phyloP scores from a whole-genome alignment of 92 coral and sea anemone species.

The Paramuricea clavata region DNA sequence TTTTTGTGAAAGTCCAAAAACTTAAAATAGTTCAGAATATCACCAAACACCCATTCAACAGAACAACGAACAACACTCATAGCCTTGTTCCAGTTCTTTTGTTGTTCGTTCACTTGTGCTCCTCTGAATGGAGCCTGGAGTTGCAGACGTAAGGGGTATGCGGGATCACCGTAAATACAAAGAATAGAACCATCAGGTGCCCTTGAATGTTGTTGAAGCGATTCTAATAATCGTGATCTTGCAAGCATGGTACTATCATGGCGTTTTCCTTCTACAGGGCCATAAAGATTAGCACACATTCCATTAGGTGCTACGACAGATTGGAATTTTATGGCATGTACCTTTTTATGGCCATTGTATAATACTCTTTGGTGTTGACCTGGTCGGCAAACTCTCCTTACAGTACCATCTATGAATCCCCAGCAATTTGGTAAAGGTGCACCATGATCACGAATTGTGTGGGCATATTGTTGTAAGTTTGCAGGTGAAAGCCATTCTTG shows the following conservation, averaged over 20 bases:
- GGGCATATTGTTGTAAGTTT: constrained; percentile 6
- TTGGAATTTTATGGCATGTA: too few relatives aligned
- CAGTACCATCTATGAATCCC: constrained; percentile 72
- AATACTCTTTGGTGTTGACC: constrained; percentile 52
- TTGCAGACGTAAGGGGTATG: background rate
- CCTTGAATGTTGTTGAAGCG: too few relatives aligned
- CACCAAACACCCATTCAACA: too few relatives aligned
- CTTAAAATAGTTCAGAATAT: too few relatives aligned
- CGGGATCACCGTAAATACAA: constrained; percentile 4
- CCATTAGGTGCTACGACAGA: too few relatives aligned
- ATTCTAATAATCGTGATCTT: too few relatives aligned
- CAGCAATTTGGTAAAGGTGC: constrained; percentile 59
- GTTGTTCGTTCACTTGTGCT: background rate
- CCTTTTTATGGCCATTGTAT: constrained; percentile 66
- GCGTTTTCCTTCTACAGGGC: too few relatives aligned
- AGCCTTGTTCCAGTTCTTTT: too few relatives aligned
- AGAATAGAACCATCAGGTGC: constrained; percentile 9
- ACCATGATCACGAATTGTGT: constrained; percentile 39
- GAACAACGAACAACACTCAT: too few relatives aligned
- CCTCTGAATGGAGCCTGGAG: constrained; percentile 9
- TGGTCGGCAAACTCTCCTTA: constrained; percentile 62
- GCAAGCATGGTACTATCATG: too few relatives aligned
- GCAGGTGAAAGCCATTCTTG: constrained; percentile 67
- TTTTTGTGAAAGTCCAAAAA: too few relatives aligned
- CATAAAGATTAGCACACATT: too few relatives aligned